Evolutionary conservation across 2,888 invertebrate species (phyloP).

Genomic region (Ametastegia equiseti): DNA sequence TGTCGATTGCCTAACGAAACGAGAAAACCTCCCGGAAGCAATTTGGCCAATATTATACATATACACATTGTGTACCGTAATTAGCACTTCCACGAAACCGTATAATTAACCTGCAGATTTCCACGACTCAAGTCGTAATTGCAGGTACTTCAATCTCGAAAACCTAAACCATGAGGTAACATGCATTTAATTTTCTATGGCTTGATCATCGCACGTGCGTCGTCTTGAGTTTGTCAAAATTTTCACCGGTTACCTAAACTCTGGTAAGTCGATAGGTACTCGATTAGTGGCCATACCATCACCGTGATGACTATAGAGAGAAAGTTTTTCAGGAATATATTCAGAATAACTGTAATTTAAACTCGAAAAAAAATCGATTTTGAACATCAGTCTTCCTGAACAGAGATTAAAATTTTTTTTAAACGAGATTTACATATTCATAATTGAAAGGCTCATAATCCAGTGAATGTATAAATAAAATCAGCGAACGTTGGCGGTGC

Average conservation of each 20-base stretch:
- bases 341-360: not conserved
- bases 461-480: not conserved
- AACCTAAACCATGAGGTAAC: not conserved
- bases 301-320: not conserved
- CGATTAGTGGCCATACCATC: not conserved
- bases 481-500: not conserved
- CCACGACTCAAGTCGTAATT: not conserved
- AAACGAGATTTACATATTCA: not conserved
- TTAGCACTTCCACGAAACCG: not conserved
- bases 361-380: not conserved
- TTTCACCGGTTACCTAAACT: not conserved
- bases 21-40: not conserved
- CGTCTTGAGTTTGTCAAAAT: not conserved
- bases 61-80: not conserved
- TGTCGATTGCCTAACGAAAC: not conserved
- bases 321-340: not conserved
- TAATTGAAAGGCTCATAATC: not conserved
- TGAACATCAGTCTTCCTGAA: not conserved
- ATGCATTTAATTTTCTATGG: not conserved
- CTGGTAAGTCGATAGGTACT: not conserved
- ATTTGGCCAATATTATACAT: not conserved
- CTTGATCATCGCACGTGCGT: not conserved
- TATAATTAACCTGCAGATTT: not conserved
- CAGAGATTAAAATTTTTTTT: no score
- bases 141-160: not conserved